These are phyloP conservation scores for Desmodus rotundus DNA, from an alignment of 2,113 vertebrate genomes.

Conservation along the genomic window DNA sequence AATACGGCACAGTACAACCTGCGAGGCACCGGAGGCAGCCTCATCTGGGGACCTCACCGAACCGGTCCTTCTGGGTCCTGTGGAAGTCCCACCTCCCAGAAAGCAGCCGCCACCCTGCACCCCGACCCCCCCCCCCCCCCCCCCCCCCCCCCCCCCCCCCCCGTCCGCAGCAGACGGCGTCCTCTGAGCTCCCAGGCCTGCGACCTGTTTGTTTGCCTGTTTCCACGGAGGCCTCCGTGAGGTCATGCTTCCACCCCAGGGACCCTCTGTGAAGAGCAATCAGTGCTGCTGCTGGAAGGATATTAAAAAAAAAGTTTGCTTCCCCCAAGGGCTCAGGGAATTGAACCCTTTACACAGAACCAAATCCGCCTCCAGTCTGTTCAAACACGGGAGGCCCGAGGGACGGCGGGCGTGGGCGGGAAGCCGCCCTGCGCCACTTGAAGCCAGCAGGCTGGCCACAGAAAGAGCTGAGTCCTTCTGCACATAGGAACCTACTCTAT, in stretches of 20 bases:
- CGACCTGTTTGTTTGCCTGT: background rate
- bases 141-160: no score
- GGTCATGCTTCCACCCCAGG: background rate
- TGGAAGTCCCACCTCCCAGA: background rate
- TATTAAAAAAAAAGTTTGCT: background rate
- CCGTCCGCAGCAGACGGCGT: background rate
- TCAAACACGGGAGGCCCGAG: background rate
- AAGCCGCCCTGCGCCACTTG: background rate
- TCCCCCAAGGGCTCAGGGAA: background rate
- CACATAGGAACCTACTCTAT: background rate
- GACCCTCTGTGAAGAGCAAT: background rate
- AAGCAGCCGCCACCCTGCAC: accelerated
- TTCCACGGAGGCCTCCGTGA: background rate
- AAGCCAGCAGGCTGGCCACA: accelerated
- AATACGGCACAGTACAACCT: background rate
- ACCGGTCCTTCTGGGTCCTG: background rate
- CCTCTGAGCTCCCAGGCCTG: background rate
- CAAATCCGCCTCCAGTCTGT: conserved; percentile 10
- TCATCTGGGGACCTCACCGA: background rate
- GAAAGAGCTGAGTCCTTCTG: background rate
- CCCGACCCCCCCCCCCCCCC: no score
- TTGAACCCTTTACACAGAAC: conserved; percentile 21
- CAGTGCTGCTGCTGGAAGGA: background rate
- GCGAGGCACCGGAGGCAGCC: accelerated
- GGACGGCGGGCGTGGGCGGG: background rate